These are phyloP conservation scores for Lutraria rhynchaena DNA, from an alignment of 1,140 invertebrate genomes.

Conservation along the genomic window DNA sequence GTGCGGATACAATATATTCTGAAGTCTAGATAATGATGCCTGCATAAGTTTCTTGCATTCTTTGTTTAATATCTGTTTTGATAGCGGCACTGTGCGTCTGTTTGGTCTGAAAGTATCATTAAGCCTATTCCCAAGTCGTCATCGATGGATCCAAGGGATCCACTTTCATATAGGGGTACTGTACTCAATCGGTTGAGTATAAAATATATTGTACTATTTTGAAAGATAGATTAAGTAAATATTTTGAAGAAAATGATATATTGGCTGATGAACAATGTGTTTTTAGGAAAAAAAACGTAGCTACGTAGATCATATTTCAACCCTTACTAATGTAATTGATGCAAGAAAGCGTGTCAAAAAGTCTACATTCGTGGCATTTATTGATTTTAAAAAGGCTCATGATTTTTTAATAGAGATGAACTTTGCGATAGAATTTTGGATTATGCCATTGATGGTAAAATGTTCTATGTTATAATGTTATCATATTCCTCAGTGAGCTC, in stretches of 20 bases:
- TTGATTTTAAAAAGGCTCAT: too few relatives aligned
- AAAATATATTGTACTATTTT: constrained; percentile 36
- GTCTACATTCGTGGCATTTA: constrained; percentile 17
- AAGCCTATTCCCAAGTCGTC: constrained; percentile 50
- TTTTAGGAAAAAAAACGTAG: constrained; percentile 43
- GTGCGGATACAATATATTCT: background rate
- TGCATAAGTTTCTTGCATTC: background rate
- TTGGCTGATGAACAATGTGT: constrained; percentile 45
- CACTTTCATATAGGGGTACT: constrained; percentile 39
- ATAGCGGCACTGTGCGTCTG: constrained; percentile 13
- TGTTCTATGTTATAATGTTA: constrained; percentile 4
- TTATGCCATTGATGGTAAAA: constrained; percentile 21
- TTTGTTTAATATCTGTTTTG: constrained; percentile 45
- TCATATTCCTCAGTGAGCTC: constrained; percentile 5
- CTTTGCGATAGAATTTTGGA: constrained; percentile 2
- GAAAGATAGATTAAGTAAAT: constrained; percentile 39
- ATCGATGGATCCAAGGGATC: constrained; percentile 31
- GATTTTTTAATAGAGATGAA: constrained; percentile 23
- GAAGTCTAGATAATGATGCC: constrained; percentile 20
- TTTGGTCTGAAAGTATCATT: constrained; percentile 38
- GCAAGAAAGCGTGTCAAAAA: constrained; percentile 11
- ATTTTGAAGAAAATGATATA: constrained; percentile 1
- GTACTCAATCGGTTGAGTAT: constrained; percentile 6
- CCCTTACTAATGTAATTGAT: constrained; percentile 30
- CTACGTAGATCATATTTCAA: constrained; percentile 13